Evolutionary conservation across 2,888 invertebrate genomes (phyloP).

Genomic region (Archaeoteleia sp.): DNA sequence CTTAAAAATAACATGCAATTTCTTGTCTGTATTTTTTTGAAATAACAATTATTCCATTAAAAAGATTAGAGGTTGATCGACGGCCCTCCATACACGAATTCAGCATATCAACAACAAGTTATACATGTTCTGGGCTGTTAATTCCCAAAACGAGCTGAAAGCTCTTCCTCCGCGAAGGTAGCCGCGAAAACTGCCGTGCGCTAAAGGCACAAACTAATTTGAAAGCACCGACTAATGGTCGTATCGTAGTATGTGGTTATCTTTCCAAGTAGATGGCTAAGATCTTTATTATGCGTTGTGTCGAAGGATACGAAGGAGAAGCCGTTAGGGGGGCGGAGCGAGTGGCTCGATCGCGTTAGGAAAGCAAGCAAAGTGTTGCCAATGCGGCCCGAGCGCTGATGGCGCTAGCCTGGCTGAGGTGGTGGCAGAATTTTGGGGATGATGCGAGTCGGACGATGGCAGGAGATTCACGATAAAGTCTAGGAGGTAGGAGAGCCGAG

Average conservation of each 20-base stretch:
- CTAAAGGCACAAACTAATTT: slow-evolving; percentile 12
- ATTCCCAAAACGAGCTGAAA: slow-evolving; percentile 14
- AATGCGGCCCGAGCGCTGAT: slow-evolving; percentile 38
- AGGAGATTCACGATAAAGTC: slow-evolving; percentile 38
- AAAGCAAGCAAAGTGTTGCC: slow-evolving; percentile 46
- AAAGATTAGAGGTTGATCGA: too few relatives aligned
- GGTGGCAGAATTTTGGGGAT: slow-evolving; percentile 49
- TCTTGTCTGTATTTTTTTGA: too few relatives aligned
- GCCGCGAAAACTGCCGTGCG: slow-evolving; percentile 1
- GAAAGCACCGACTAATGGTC: slow-evolving; percentile 28
- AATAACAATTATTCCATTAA: too few relatives aligned
- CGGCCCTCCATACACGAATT: background rate
- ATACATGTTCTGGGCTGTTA: slow-evolving; percentile 20
- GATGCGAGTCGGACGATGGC: slow-evolving; percentile 36
- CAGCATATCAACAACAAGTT: slow-evolving; percentile 15
- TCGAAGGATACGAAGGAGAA: slow-evolving; percentile 35
- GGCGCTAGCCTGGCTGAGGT: slow-evolving; percentile 11
- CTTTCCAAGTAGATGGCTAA: slow-evolving; percentile 22
- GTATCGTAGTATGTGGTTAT: slow-evolving; percentile 16
- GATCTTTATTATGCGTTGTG: slow-evolving; percentile 41
- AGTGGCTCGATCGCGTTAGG: slow-evolving; percentile 39
- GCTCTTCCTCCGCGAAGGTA: background rate
- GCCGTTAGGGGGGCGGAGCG: slow-evolving; percentile 47
- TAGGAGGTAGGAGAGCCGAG: slow-evolving; percentile 6
- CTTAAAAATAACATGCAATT: too few relatives aligned